Evolutionary conservation across 2,888 invertebrate species (phyloP).

Genomic region (Lottia gigantea): DNA sequence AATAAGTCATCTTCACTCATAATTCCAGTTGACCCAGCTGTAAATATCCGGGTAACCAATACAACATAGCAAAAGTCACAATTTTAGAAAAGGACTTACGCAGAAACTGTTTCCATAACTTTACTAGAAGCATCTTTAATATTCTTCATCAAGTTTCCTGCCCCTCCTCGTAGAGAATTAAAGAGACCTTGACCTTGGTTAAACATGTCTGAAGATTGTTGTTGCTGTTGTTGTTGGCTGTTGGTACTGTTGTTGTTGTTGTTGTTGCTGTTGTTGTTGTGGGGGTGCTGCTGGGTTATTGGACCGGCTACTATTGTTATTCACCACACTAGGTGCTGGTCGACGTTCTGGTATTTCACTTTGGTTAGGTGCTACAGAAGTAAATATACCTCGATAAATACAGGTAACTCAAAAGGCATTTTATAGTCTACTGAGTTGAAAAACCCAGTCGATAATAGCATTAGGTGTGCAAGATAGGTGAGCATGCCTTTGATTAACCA

Average conservation of each 20-base stretch:
- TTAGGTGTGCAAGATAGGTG: too few relatives aligned
- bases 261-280: neutral
- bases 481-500: too few relatives aligned
- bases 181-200: conserved; percentile 70
- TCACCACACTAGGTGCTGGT: conserved; percentile 14
- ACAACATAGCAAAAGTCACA: too few relatives aligned
- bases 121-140: conserved; percentile 95
- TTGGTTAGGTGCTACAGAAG: too few relatives aligned
- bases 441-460: too few relatives aligned
- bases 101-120: conserved; percentile 90
- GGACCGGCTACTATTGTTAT: conserved; percentile 6
- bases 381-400: too few relatives aligned
- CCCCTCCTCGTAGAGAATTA: conserved; percentile 88
- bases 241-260: neutral
- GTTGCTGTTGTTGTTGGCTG: conserved; percentile 19
- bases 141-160: conserved; percentile 91
- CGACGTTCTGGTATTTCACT: conserved; percentile 16
- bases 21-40: too few relatives aligned
- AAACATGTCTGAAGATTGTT: conserved; percentile 21
- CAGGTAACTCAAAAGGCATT: too few relatives aligned
- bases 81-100: conserved; percentile 49
- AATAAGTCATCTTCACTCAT: too few relatives aligned
- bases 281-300: conserved; percentile 17
- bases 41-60: too few relatives aligned
- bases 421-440: too few relatives aligned